Evolutionary conservation across 1,140 invertebrate species (phyloP), one percentile per base, ranked within the genome.

Genomic region (Sinella curviseta): DNA sequence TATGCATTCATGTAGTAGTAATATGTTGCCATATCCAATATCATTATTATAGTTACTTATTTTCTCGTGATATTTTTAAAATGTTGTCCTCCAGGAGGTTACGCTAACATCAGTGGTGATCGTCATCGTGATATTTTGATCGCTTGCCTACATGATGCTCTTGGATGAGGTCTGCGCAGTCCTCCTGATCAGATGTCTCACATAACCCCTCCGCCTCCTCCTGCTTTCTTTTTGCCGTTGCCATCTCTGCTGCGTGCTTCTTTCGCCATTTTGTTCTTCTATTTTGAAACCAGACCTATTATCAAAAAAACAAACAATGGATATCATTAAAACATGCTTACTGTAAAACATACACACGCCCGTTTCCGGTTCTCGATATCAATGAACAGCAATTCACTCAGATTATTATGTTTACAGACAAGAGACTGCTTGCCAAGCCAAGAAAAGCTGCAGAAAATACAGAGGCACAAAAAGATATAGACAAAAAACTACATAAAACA

Each of bases 281-380:
- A 88, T 99, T 99, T 89, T 99, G 98, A 89, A 99, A 99, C 98
- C 98, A 99, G 55, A 99, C 98, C 97, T 99, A 91, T 55, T 90
- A 91, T 83, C 87, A 82, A 80, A 77, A 55, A 48, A 81, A 76
- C 4, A 70, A 30, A 75, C 55, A 65, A 73, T 76, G 24, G 24
- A 48, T 20, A 79, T 70, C 78, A 33, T 8, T 48, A 60, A 60
- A 60, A 14, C 57, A 48, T 48, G 39, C 39, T n/a, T n/a, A n/a
- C n/a, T 48, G 39, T 48, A 48, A 48, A 48, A 48, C 39, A 4
- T n/a, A n/a, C n/a, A n/a, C n/a, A n/a, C n/a, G n/a, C n/a, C n/a
- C n/a, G n/a, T n/a, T n/a, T n/a, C n/a, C n/a, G n/a, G 65, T n/a
- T 35, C 16, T 77, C 57, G 30, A 77, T 77, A 54, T 33, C 30